Percentiles rank a stretch among this genome's conserved stretches.
These are phyloP conservation scores for Ianthella basta DNA, from an alignment of 37 sponge, comb jelly and placozoan genomes.

Conservation along the genomic window DNA sequence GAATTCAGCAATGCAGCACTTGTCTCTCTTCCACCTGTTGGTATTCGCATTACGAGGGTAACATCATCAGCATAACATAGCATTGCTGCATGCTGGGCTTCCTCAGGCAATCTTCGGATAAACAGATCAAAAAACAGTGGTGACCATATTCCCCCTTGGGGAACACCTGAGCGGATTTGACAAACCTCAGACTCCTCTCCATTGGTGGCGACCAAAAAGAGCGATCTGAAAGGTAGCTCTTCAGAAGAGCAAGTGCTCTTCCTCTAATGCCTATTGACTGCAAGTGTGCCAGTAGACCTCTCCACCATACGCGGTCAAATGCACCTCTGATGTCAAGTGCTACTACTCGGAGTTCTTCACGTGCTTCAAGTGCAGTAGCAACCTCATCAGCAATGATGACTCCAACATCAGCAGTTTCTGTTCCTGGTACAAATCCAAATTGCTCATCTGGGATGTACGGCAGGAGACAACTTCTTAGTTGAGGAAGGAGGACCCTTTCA, in stretches of 20 bases:
- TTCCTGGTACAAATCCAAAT: slow-evolving; percentile 21
- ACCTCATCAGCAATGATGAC: slow-evolving; percentile 23
- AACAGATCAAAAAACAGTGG: slow-evolving; percentile 11
- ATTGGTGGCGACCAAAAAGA: slow-evolving; percentile 7
- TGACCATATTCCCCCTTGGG: slow-evolving; percentile 21
- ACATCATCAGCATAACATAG: slow-evolving; percentile 1
- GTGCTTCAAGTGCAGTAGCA: no score
- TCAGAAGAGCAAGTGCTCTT: not conserved
- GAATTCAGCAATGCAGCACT: slow-evolving; percentile 11
- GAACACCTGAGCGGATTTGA: slow-evolving; percentile 4
- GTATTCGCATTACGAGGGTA: slow-evolving; percentile 5
- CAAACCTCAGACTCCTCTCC: not conserved
- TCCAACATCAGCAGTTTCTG: slow-evolving; percentile 31
- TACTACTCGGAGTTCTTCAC: not conserved
- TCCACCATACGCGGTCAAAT: slow-evolving; percentile 17
- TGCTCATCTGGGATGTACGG: slow-evolving; percentile 33
- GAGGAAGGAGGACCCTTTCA: slow-evolving; percentile 20
- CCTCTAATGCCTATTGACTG: slow-evolving; percentile 16
- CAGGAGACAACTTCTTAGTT: not conserved
- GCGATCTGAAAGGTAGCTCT: slow-evolving; percentile 1
- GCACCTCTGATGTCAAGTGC: slow-evolving; percentile 20
- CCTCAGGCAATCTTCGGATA: not conserved
- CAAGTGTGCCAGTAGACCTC: slow-evolving; percentile 22
- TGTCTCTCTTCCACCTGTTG: slow-evolving; percentile 1
- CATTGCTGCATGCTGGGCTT: slow-evolving; percentile 1